Conservation (phyloP, 2,888 invertebrate genomes). For the Therioaphis trifolii region DNA sequence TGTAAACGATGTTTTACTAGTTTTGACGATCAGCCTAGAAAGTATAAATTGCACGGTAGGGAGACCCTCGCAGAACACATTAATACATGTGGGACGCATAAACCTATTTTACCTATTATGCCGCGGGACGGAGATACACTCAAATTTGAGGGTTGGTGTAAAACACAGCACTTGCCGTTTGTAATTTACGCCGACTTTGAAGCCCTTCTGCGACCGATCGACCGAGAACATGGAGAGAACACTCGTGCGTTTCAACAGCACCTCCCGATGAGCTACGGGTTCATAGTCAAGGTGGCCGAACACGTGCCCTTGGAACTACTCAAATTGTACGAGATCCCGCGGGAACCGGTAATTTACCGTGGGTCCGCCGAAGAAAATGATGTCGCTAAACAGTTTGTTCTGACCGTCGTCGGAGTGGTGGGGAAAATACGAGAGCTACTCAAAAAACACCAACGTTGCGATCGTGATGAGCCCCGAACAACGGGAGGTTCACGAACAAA, state of each 20-base stretch:
- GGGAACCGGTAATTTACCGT: background rate
- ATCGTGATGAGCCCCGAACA: background rate
- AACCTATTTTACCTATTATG: background rate
- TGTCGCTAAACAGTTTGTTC: background rate
- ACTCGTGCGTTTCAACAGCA: background rate
- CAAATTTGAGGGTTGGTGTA: background rate
- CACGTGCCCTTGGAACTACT: background rate
- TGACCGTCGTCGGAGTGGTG: background rate
- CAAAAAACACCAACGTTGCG: background rate
- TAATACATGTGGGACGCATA: background rate
- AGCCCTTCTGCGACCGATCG: background rate
- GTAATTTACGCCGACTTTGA: slow-evolving; percentile 17
- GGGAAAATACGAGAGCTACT: background rate
- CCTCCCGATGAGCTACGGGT: background rate
- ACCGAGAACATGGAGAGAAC: background rate
- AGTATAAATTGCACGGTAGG: background rate
- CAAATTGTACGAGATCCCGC: background rate
- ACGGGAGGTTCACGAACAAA: background rate
- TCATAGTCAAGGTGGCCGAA: background rate
- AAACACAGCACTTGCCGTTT: background rate
- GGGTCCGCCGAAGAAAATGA: background rate
- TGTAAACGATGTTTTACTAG: background rate
- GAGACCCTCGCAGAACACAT: background rate
- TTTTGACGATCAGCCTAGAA: background rate
- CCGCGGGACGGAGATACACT: background rate